Evolutionary conservation across 2,888 invertebrate genomes (phyloP).

Genomic region (Ceriagrion tenellum): DNA sequence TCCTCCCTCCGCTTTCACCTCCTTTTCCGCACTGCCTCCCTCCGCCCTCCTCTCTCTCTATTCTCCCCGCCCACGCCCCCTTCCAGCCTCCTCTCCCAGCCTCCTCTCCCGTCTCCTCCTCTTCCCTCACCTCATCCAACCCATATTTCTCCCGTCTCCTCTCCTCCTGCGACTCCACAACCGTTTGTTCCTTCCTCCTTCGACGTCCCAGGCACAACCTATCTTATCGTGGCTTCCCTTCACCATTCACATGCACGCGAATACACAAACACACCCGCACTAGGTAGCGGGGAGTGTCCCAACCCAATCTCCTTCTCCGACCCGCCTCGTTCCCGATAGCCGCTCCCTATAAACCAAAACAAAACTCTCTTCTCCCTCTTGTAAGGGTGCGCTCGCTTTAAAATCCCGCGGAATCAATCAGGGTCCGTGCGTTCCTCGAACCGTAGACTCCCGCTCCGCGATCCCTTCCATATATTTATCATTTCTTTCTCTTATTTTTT

Average conservation of each 20-base stretch:
- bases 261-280: no score
- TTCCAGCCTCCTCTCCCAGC: background rate
- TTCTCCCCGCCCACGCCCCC: background rate
- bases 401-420: no score
- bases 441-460: no score
- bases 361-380: no score
- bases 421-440: no score
- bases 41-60: slow-evolving; percentile 41
- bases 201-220: background rate
- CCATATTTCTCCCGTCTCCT: slow-evolving; percentile 45
- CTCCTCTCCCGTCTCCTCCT: background rate
- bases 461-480: no score
- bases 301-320: no score
- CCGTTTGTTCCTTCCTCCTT: slow-evolving; percentile 14
- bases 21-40: slow-evolving; percentile 59
- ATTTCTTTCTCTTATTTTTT: no score
- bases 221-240: background rate
- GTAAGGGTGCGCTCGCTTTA: no score
- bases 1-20: slow-evolving; percentile 69
- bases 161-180: background rate
- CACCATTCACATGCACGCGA: background rate
- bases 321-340: no score
- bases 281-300: background rate
- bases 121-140: background rate
- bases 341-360: no score